These are phyloP conservation scores for Dermochelys coriacea DNA, from an alignment of 2,797 vertebrate species.

Conservation along the genomic window DNA sequence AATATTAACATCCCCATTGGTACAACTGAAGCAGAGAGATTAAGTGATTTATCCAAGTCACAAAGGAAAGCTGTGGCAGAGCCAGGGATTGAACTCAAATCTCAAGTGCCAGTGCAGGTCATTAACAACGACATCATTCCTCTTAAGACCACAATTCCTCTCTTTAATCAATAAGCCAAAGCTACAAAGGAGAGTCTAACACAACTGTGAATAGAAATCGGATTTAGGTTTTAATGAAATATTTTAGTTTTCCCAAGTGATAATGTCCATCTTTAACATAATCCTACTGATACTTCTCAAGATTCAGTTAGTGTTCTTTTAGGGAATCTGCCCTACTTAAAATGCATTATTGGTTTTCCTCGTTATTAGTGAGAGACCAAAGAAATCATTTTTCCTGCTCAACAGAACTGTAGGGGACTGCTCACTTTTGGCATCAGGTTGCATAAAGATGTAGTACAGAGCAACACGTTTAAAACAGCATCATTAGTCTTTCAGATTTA, in stretches of 20 bases:
- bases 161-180: slow-evolving; percentile 7
- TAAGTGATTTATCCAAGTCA: neutral
- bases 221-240: neutral
- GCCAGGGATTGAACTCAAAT: neutral
- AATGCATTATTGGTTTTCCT: neutral
- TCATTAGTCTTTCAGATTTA: neutral
- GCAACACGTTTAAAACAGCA: neutral
- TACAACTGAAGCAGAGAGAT: neutral
- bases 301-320: neutral
- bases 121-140: neutral
- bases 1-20: neutral
- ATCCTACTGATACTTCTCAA: neutral
- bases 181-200: slow-evolving; percentile 1
- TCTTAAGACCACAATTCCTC: neutral
- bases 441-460: neutral
- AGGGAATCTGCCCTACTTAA: neutral
- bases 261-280: neutral
- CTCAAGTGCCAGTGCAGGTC: neutral
- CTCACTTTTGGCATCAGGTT: neutral
- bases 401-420: neutral
- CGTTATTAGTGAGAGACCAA: neutral
- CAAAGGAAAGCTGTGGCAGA: neutral
- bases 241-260: neutral
- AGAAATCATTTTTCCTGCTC: neutral
- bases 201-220: neutral